Evolutionary conservation across 2,797 vertebrate genomes (phyloP).

Genomic region (Eulemur rubriventer): DNA sequence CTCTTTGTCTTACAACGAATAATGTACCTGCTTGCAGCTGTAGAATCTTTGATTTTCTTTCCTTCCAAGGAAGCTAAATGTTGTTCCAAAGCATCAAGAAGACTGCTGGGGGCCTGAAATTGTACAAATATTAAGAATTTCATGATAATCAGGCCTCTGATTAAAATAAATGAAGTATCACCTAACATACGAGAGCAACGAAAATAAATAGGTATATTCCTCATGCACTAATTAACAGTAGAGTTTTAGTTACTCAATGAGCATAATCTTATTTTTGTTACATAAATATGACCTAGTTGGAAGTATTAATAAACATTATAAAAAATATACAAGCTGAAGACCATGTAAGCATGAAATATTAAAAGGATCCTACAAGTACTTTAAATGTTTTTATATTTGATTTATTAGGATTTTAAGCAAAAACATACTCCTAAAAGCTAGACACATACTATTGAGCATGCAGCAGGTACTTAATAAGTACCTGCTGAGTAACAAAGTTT

Average conservation of each 20-base stretch:
- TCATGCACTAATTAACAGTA: neutral
- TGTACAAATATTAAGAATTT: slow-evolving; percentile 60
- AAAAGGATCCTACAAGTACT: neutral
- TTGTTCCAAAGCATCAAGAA: slow-evolving; percentile 96
- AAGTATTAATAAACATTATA: slow-evolving; percentile 6
- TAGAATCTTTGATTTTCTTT: slow-evolving; percentile 99
- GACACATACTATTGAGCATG: neutral
- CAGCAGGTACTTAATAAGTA: neutral
- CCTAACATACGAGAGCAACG: neutral
- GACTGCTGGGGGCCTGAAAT: slow-evolving; percentile 95
- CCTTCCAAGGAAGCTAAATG: slow-evolving; percentile 99
- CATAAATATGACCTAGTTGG: neutral
- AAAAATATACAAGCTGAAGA: slow-evolving; percentile 39
- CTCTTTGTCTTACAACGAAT: neutral
- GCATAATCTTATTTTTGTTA: slow-evolving; percentile 16
- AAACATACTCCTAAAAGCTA: neutral
- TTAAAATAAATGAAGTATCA: slow-evolving; percentile 32
- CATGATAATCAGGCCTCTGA: neutral
- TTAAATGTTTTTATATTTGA: neutral
- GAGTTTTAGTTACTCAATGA: neutral
- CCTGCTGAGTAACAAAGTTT: neutral
- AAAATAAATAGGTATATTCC: slow-evolving; percentile 21
- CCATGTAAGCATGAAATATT: slow-evolving; percentile 10
- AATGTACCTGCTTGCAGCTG: slow-evolving; percentile 96
- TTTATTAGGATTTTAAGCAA: neutral